Conservation (phyloP, 2,113 vertebrate species). For the Pipa parva region DNA sequence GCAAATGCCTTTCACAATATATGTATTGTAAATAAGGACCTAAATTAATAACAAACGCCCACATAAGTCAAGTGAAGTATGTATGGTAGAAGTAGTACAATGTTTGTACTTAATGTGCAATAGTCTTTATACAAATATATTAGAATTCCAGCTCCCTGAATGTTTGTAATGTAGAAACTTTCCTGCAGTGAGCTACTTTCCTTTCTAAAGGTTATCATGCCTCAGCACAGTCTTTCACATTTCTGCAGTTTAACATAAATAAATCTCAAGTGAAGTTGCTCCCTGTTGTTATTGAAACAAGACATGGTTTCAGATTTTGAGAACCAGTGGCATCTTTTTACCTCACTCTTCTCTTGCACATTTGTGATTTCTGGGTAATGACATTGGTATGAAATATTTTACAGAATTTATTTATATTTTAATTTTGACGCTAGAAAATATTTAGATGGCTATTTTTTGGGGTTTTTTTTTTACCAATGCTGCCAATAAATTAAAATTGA, state of each 20-base stretch:
- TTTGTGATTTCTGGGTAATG: background rate
- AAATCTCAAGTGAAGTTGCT: conserved; percentile 53
- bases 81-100: background rate
- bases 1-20: conserved; percentile 39
- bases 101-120: conserved; percentile 27
- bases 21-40: conserved; percentile 48
- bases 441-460: background rate
- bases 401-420: conserved; percentile 2
- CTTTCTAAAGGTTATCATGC: conserved; percentile 24
- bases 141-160: conserved; percentile 34
- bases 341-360: background rate
- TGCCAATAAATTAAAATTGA: background rate
- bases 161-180: conserved; percentile 45
- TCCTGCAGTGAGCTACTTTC: conserved; percentile 32
- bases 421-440: background rate
- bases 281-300: conserved; percentile 45
- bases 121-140: conserved; percentile 36
- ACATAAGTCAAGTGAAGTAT: conserved; percentile 13
- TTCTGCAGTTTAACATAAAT: conserved; percentile 48
- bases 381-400: background rate
- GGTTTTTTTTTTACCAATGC: background rate
- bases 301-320: conserved; percentile 19
- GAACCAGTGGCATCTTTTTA: background rate
- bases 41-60: conserved; percentile 26
- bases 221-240: conserved; percentile 40